These are phyloP conservation scores for Taenioides sp. DNA, from an alignment of 2,797 vertebrate species.

Conservation along the genomic window DNA sequence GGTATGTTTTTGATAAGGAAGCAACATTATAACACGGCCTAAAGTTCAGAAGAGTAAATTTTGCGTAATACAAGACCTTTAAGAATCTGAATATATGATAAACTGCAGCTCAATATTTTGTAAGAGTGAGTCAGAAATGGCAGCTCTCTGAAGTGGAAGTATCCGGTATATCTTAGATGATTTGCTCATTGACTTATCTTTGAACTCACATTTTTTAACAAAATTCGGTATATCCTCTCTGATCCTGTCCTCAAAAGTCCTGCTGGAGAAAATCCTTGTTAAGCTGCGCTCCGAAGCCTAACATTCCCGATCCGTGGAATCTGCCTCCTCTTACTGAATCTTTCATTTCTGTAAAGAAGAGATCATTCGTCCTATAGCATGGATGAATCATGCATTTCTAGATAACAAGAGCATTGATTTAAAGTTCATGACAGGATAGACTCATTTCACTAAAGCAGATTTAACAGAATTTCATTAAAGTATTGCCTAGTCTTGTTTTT, in stretches of 20 bases:
- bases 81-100: not conserved
- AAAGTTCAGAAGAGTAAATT: too few relatives aligned
- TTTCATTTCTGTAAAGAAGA: slow-evolving; percentile 11
- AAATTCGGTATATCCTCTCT: slow-evolving; percentile 1
- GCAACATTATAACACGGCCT: too few relatives aligned
- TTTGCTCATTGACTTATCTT: not conserved
- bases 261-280: slow-evolving; percentile 8
- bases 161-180: not conserved
- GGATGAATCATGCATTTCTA: slow-evolving; percentile 29
- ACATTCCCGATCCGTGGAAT: slow-evolving; percentile 35
- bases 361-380: not conserved
- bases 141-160: not conserved
- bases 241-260: not conserved
- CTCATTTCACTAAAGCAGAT: too few relatives aligned
- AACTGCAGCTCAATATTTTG: not conserved
- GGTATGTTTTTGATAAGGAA: too few relatives aligned
- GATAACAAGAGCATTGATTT: slow-evolving; percentile 26
- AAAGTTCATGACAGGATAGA: not conserved
- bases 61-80: too few relatives aligned
- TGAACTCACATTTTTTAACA: not conserved
- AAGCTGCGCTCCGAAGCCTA: slow-evolving; percentile 24
- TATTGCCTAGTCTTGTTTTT: too few relatives aligned
- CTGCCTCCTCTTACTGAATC: slow-evolving; percentile 21
- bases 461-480: too few relatives aligned
- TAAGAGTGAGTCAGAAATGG: not conserved